Conservation (phyloP, 2,888 invertebrate species). For the Himalopsyche japonica region DNA sequence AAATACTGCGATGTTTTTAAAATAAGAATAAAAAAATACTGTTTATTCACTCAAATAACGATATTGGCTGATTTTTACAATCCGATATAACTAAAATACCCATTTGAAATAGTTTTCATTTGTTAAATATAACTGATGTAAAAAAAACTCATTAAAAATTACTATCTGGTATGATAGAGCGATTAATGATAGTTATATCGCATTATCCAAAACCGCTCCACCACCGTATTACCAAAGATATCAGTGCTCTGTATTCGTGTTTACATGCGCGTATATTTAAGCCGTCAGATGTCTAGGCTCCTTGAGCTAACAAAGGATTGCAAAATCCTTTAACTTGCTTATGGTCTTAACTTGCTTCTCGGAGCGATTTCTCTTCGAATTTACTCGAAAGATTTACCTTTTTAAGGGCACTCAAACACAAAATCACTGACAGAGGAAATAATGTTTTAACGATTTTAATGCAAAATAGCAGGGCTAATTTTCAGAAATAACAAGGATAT, state of each 20-base stretch:
- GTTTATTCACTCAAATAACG: too few relatives aligned
- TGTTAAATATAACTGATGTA: too few relatives aligned
- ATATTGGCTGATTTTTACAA: too few relatives aligned
- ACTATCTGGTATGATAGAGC: too few relatives aligned
- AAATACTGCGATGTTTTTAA: too few relatives aligned
- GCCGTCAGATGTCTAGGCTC: neutral
- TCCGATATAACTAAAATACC: too few relatives aligned
- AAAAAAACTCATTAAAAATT: too few relatives aligned
- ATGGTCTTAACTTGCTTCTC: neutral
- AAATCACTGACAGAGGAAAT: neutral
- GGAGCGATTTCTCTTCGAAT: neutral
- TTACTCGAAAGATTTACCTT: neutral
- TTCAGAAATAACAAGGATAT: neutral
- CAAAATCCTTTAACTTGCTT: neutral
- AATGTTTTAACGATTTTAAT: neutral
- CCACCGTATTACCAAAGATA: neutral
- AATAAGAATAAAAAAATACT: too few relatives aligned
- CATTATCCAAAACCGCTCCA: neutral
- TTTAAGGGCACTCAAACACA: neutral
- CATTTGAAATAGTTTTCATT: too few relatives aligned
- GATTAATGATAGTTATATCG: too few relatives aligned
- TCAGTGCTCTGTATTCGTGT: neutral
- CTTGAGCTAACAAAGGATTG: neutral
- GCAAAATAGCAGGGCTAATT: neutral
- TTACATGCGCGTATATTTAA: neutral